Evolutionary conservation across 2,888 invertebrate species (phyloP).

Genomic region (Diaphora mendica): DNA sequence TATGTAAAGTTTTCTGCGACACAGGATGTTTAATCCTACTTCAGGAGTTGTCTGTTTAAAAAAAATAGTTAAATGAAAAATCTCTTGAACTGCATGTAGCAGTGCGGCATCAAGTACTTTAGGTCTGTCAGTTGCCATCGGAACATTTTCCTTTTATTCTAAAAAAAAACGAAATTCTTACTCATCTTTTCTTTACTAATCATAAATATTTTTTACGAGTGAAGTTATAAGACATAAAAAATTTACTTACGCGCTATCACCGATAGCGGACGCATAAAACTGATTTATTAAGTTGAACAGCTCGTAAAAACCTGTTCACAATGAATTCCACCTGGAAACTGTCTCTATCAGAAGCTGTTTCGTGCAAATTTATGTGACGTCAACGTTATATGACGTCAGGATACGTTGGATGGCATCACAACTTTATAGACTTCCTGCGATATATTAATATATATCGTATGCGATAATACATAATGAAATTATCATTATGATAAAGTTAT

Average conservation of each 20-base stretch:
- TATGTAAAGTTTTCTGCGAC: no score
- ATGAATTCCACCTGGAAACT: conserved; percentile 20
- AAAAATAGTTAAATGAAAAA: no score
- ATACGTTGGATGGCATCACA: background rate
- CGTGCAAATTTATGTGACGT: conserved; percentile 5
- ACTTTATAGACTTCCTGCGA: background rate
- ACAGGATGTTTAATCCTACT: no score
- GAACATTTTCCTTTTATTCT: no score
- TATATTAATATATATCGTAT: background rate
- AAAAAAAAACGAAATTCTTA: background rate
- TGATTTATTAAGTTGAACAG: conserved; percentile 26
- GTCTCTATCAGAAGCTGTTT: conserved; percentile 11
- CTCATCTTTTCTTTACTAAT: conserved; percentile 6
- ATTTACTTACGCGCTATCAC: conserved; percentile 22
- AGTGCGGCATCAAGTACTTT: no score
- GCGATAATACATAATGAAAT: no score
- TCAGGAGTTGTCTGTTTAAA: no score
- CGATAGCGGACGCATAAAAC: conserved; percentile 28
- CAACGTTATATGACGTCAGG: conserved; percentile 3
- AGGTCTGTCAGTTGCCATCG: no score
- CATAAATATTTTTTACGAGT: conserved; percentile 31
- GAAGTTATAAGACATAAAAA: conserved; percentile 28
- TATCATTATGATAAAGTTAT: background rate
- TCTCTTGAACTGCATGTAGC: no score
- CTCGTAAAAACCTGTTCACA: conserved; percentile 21